A percentile compares a stretch with the other conserved stretches of the same genome.
These are phyloP conservation scores for Lasioglossum vierecki DNA, from an alignment of 2,888 invertebrate genomes.

Conservation along the genomic window DNA sequence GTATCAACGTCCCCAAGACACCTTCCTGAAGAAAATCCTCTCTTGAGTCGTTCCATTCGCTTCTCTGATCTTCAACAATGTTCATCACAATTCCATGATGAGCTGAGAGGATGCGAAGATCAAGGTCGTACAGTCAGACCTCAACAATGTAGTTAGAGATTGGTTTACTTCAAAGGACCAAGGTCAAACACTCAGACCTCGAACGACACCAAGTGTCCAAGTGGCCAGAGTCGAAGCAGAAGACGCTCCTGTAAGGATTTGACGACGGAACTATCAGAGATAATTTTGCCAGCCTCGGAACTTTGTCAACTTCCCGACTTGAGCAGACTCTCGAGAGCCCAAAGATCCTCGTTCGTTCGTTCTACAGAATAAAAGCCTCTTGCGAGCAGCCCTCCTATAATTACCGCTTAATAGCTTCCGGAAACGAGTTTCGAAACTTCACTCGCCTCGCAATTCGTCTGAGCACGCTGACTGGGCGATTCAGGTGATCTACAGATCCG, in stretches of 20 bases:
- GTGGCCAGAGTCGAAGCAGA: background rate
- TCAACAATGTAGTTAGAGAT: background rate
- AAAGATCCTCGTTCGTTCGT: background rate
- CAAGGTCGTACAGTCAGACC: background rate
- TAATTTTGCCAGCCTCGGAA: background rate
- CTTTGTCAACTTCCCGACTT: background rate
- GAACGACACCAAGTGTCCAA: background rate
- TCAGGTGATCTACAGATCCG: background rate
- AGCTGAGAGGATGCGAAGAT: background rate
- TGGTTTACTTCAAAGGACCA: background rate
- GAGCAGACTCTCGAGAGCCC: background rate
- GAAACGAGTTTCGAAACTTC: conserved; percentile 49
- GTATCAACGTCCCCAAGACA: background rate
- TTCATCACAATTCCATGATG: background rate
- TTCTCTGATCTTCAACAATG: background rate
- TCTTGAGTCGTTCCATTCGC: background rate
- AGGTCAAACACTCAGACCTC: background rate
- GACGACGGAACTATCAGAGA: background rate
- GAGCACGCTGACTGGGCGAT: background rate
- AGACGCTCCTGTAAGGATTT: background rate
- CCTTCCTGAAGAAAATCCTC: background rate
- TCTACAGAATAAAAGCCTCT: background rate
- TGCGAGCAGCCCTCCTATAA: conserved; percentile 8
- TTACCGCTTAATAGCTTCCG: conserved; percentile 21
- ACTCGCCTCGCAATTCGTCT: background rate